Evolutionary conservation across 2,113 vertebrate species (phyloP).

Genomic region (Phalacrocorax brasilianus): DNA sequence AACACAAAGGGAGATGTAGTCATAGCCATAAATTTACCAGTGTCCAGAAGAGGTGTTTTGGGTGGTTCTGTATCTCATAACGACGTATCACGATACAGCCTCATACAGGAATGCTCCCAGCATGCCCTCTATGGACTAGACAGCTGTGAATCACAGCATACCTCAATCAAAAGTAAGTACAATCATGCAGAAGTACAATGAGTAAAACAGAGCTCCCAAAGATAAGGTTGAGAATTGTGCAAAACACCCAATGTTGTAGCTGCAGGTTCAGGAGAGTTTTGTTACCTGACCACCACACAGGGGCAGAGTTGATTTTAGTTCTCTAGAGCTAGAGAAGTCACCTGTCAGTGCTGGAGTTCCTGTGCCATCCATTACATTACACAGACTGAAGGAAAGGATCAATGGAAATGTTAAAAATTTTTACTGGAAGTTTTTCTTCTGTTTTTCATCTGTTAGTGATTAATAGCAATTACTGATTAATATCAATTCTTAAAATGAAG

Average conservation of each 20-base stretch:
- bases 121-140: not conserved
- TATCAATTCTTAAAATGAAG: not conserved
- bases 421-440: rapidly evolving
- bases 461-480: not conserved
- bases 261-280: not conserved
- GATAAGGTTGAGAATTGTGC: not conserved
- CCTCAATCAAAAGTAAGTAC: not conserved
- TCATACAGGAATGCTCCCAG: not conserved
- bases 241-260: not conserved
- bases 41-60: not conserved
- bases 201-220: not conserved
- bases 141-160: not conserved
- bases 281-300: not conserved
- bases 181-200: not conserved
- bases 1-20: not conserved
- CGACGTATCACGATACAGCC: rapidly evolving
- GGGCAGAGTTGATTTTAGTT: not conserved
- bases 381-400: not conserved
- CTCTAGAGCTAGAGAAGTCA: not conserved
- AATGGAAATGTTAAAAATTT: not conserved
- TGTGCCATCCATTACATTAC: not conserved
- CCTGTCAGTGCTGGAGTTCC: not conserved
- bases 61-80: not conserved
- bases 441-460: not conserved
- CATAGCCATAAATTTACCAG: not conserved